Percentiles rank a stretch among this genome's conserved stretches.
Evolutionary conservation across 2,113 vertebrate species (phyloP).

Genomic region (Alexandromys fortis): DNA sequence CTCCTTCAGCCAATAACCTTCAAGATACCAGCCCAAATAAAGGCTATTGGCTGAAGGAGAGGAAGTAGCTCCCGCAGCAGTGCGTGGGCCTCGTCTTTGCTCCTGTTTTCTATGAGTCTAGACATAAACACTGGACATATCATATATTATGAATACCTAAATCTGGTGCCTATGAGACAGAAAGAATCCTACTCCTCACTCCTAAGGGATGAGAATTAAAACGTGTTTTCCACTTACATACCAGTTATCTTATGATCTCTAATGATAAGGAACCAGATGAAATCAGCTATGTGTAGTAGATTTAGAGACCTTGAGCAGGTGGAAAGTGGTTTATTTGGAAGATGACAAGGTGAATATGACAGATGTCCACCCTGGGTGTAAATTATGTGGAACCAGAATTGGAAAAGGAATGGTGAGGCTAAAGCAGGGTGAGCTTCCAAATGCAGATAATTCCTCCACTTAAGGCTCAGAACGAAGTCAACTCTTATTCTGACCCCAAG

Average conservation of each 20-base stretch:
- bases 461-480: neutral
- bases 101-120: neutral
- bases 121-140: neutral
- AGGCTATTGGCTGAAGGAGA: too few relatives aligned
- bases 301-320: neutral
- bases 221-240: neutral
- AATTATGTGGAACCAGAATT: neutral
- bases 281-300: neutral
- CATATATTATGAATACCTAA: neutral
- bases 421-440: neutral
- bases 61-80: too few relatives aligned
- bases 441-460: neutral
- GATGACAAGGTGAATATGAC: neutral
- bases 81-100: neutral
- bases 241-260: neutral
- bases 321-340: neutral
- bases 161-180: neutral
- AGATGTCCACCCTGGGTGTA: neutral
- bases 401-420: neutral
- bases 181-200: neutral
- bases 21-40: too few relatives aligned
- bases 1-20: too few relatives aligned
- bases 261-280: neutral
- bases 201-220: neutral
- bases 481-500: neutral